phyloP scores from a whole-genome alignment of 2,888 invertebrate genomes.

The Leptopilina drosophilae region DNA sequence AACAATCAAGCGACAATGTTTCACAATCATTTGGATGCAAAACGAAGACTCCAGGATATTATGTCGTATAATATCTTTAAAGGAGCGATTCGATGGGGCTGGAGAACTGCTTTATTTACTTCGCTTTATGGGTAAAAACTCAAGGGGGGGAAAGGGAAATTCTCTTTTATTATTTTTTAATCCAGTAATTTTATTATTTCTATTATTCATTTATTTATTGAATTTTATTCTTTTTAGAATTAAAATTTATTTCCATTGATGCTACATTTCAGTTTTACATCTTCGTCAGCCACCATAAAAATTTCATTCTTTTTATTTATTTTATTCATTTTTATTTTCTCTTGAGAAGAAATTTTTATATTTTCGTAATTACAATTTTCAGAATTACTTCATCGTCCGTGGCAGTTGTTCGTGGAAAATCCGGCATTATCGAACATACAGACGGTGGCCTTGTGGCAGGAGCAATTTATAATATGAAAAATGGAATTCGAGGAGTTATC shows the following conservation, averaged over 20 bases:
- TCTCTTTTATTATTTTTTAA: too few species aligned
- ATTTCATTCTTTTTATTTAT: too few species aligned
- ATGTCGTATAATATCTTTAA: constrained; percentile 84
- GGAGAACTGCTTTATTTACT: constrained; percentile 84
- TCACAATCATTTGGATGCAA: constrained; percentile 82
- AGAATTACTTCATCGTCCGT: constrained; percentile 83
- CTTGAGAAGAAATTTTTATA: not conserved
- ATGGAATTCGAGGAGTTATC: constrained; percentile 83
- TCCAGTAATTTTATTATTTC: not conserved
- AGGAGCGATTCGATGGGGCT: constrained; percentile 85
- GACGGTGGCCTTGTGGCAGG: constrained; percentile 84
- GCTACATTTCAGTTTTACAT: too few species aligned
- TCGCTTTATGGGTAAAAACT: constrained; percentile 83
- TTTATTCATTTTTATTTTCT: not conserved
- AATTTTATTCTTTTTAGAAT: too few species aligned
- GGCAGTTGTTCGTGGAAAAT: constrained; percentile 83
- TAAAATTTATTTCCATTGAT: too few species aligned
- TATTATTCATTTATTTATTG: too few species aligned
- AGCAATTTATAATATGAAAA: constrained; percentile 82
- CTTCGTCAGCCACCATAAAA: too few species aligned
- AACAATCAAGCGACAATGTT: constrained; percentile 87
- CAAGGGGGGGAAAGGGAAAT: not conserved
- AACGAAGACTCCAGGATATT: constrained; percentile 85
- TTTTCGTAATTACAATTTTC: constrained; percentile 63
- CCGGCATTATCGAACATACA: constrained; percentile 83